Conservation (phyloP, 2,113 vertebrate species). For the Hydropotes inermis region DNA sequence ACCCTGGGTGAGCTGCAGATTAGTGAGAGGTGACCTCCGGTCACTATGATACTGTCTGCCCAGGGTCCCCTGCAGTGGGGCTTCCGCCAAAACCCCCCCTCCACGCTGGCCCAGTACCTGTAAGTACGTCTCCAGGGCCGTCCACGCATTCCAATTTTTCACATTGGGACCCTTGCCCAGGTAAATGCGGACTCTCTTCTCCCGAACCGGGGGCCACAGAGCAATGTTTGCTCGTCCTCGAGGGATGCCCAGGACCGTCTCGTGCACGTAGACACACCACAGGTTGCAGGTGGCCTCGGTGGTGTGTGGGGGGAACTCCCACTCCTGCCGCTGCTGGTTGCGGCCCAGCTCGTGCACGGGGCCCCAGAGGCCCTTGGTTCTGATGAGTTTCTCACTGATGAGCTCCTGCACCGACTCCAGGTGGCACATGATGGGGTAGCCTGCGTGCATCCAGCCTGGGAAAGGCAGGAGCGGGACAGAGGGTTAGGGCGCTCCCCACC, state of each 20-base stretch:
- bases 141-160: constrained; percentile 80
- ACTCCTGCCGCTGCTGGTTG: constrained; percentile 78
- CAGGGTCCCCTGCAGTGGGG: rapidly evolving
- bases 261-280: constrained; percentile 84
- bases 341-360: constrained; percentile 83
- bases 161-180: constrained; percentile 77
- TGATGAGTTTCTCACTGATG: constrained; percentile 69
- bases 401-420: constrained; percentile 76
- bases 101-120: constrained; percentile 73
- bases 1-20: background rate
- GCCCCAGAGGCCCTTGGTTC: constrained; percentile 81
- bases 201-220: constrained; percentile 63
- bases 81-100: background rate
- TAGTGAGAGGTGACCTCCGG: background rate
- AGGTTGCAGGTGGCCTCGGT: constrained; percentile 81
- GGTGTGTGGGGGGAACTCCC: constrained; percentile 80
- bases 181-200: constrained; percentile 76
- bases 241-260: constrained; percentile 80
- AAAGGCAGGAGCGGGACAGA: background rate
- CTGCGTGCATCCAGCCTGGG: constrained; percentile 86
- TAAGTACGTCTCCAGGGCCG: constrained; percentile 84
- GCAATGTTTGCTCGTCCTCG: constrained; percentile 74
- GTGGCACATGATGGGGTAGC: constrained; percentile 86
- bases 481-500: background rate
- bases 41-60: background rate